Conservation (phyloP, 2,888 invertebrate species). For the Rhorus exstirpatorius region DNA sequence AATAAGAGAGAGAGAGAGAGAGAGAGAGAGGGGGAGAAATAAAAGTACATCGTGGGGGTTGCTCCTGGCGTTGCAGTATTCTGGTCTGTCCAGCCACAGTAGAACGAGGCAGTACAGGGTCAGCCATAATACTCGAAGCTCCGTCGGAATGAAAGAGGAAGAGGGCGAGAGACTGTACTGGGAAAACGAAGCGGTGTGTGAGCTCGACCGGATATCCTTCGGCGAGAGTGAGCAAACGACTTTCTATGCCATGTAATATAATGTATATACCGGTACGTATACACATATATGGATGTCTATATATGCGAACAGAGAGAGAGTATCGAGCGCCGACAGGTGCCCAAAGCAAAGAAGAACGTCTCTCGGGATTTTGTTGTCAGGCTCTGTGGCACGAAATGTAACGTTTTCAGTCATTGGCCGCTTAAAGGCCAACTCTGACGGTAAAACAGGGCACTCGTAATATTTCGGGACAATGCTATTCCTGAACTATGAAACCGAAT, state of each 20-base stretch:
- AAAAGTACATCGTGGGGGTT: constrained; percentile 13
- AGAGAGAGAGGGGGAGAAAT: neutral
- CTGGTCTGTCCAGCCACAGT: constrained; percentile 29
- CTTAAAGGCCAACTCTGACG: no score
- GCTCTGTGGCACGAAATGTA: no score
- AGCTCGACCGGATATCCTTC: constrained; percentile 43
- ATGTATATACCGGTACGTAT: no score
- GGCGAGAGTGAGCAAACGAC: constrained; percentile 30
- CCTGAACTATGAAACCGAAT: no score
- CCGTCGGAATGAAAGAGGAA: neutral
- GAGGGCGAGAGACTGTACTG: neutral
- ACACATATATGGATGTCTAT: constrained; percentile 12
- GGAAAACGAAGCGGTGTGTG: constrained; percentile 33
- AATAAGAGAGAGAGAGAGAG: neutral
- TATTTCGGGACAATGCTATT: no score
- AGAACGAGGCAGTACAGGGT: constrained; percentile 44
- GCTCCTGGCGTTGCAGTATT: constrained; percentile 26
- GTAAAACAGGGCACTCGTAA: no score
- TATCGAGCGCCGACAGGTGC: constrained; percentile 69
- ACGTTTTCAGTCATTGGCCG: no score
- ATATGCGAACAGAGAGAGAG: constrained; percentile 42
- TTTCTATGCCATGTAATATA: neutral
- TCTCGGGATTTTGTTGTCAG: constrained; percentile 55
- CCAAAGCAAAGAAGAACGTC: constrained; percentile 55
- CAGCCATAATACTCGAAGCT: constrained; percentile 20